Conservation (phyloP, 2,888 invertebrate species). For the Alentia gelatinosa region DNA sequence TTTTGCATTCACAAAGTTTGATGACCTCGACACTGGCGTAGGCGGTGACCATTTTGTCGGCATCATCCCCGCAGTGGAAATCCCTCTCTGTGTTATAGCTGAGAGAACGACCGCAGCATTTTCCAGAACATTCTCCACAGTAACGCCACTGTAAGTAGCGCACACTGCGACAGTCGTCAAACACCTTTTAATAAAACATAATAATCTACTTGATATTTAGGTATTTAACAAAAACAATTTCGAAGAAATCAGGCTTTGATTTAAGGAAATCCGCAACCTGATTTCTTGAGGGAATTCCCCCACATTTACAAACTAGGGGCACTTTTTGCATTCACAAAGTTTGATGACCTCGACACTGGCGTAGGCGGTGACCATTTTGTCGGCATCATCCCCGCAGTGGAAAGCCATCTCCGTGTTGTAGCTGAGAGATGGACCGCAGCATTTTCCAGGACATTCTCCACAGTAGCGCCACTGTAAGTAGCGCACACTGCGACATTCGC, state of each 20-base stretch:
- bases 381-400: neutral
- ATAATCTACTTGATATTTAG: too few species aligned
- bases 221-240: too few species aligned
- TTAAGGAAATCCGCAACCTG: too few species aligned
- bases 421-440: slow-evolving; percentile 31
- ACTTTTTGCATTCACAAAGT: too few species aligned
- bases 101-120: slow-evolving; percentile 30
- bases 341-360: slow-evolving; percentile 30
- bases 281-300: too few species aligned
- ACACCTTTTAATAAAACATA: too few species aligned
- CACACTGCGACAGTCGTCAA: slow-evolving; percentile 40
- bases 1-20: neutral
- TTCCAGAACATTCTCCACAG: slow-evolving; percentile 57
- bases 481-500: slow-evolving; percentile 24
- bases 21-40: slow-evolving; percentile 32
- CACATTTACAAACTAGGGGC: too few species aligned
- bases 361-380: neutral
- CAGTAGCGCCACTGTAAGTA: slow-evolving; percentile 53
- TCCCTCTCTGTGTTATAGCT: neutral
- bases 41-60: neutral
- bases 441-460: slow-evolving; percentile 55
- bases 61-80: neutral
- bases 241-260: too few species aligned
- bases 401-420: slow-evolving; percentile 31
- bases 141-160: slow-evolving; percentile 26